Evolutionary conservation across 2,113 vertebrate genomes (phyloP).

Genomic region (Siphamia tubifer): DNA sequence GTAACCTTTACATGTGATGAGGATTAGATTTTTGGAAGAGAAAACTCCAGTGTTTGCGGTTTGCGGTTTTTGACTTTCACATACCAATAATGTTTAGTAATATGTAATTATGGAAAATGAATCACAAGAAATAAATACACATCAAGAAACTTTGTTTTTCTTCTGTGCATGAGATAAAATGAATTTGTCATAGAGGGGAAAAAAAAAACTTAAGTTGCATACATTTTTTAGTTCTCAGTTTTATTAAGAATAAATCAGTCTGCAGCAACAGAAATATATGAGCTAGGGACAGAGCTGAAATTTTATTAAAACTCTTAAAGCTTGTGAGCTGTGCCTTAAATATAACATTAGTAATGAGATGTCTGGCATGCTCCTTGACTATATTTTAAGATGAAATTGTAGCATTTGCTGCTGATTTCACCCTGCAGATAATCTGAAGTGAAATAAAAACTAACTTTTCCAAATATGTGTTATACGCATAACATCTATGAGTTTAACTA

Average conservation of each 20-base stretch:
- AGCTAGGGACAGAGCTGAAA: slow-evolving; percentile 5
- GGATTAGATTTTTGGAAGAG: slow-evolving; percentile 43
- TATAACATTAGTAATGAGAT: slow-evolving; percentile 8
- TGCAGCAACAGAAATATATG: background rate
- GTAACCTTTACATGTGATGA: slow-evolving; percentile 43
- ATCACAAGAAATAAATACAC: slow-evolving; percentile 23
- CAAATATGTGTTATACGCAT: too few relatives aligned
- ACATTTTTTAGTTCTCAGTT: too few relatives aligned
- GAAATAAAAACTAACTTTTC: slow-evolving; percentile 37
- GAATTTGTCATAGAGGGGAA: slow-evolving; percentile 4
- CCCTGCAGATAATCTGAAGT: slow-evolving; percentile 32
- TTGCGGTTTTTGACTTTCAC: slow-evolving; percentile 53
- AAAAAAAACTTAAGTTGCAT: background rate
- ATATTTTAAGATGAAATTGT: slow-evolving; percentile 1
- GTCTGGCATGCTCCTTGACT: background rate
- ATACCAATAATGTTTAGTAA: slow-evolving; percentile 36
- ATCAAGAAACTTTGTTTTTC: slow-evolving; percentile 53
- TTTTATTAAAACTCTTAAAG: background rate
- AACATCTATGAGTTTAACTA: too few relatives aligned
- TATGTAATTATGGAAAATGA: slow-evolving; percentile 55
- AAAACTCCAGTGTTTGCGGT: slow-evolving; percentile 42
- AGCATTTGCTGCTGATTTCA: slow-evolving; percentile 16
- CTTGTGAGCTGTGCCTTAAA: background rate
- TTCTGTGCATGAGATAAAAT: slow-evolving; percentile 46
- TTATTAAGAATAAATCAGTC: background rate